Percentiles rank a stretch among this genome's conserved stretches.
These are phyloP conservation scores for Napeogenes sylphis DNA, from an alignment of 2,888 invertebrate species.

Conservation along the genomic window DNA sequence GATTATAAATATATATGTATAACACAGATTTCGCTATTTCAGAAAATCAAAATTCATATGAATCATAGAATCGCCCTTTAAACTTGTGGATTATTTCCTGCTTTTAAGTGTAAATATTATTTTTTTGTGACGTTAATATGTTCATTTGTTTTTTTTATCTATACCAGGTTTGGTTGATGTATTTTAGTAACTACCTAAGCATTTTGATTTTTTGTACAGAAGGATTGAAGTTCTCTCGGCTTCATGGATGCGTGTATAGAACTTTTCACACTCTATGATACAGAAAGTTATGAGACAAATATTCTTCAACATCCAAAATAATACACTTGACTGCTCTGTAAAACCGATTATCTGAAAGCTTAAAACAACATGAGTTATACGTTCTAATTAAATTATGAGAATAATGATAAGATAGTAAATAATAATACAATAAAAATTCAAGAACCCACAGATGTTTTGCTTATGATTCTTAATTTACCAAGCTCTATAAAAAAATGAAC, in stretches of 20 bases:
- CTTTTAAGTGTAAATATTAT: no score
- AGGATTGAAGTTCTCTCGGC: slow-evolving; percentile 13
- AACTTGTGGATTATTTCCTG: no score
- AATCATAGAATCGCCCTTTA: no score
- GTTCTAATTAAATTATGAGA: no score
- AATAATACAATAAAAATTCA: background rate
- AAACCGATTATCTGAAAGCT: slow-evolving; percentile 9
- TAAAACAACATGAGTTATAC: background rate
- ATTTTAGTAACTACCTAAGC: slow-evolving; percentile 5
- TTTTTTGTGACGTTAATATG: no score
- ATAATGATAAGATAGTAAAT: no score
- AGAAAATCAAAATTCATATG: no score
- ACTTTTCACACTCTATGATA: slow-evolving; percentile 21
- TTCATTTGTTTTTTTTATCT: no score
- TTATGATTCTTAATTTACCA: slow-evolving; percentile 10
- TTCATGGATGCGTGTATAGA: slow-evolving; percentile 20
- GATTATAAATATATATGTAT: no score
- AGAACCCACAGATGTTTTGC: slow-evolving; percentile 6
- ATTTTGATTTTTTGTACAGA: slow-evolving; percentile 2
- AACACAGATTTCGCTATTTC: no score
- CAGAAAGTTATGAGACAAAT: slow-evolving; percentile 16
- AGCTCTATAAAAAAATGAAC: slow-evolving; percentile 20
- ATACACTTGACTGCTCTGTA: slow-evolving; percentile 1
- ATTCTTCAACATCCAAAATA: slow-evolving; percentile 18
- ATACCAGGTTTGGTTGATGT: no score